phyloP scores from a whole-genome alignment of 2,888 invertebrate genomes.

The Formica aserva region DNA sequence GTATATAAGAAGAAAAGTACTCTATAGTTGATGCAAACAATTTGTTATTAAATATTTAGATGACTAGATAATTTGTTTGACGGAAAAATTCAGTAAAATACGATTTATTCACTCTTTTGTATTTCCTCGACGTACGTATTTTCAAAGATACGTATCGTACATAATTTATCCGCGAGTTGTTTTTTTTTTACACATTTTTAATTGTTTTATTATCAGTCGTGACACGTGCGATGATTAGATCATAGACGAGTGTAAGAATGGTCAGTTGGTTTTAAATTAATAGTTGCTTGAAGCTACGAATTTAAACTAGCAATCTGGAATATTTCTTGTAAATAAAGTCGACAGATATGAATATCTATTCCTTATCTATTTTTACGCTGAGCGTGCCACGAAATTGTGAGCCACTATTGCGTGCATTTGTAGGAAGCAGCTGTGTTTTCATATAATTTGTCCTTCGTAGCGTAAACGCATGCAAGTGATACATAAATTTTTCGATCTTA shows the following conservation, averaged over 20 bases:
- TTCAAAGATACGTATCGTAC: background rate
- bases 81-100: background rate
- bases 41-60: background rate
- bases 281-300: background rate
- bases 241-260: conserved; percentile 23
- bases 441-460: conserved; percentile 42
- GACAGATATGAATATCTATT: conserved; percentile 26
- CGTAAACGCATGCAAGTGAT: conserved; percentile 21
- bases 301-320: conserved; percentile 15
- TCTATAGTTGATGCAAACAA: background rate
- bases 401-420: conserved; percentile 34
- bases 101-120: background rate
- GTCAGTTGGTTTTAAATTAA: conserved; percentile 20
- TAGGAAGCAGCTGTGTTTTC: conserved; percentile 52
- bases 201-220: background rate
- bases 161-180: background rate
- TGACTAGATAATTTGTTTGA: conserved; percentile 8
- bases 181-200: background rate
- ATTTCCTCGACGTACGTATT: background rate
- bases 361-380: conserved; percentile 34
- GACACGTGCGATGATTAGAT: conserved; percentile 10
- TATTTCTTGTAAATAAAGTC: conserved; percentile 35
- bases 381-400: conserved; percentile 17
- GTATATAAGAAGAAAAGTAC: background rate
- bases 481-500: conserved; percentile 51